These are phyloP conservation scores for Helostoma temminkii DNA, from an alignment of 2,797 vertebrate genomes.

Conservation along the genomic window DNA sequence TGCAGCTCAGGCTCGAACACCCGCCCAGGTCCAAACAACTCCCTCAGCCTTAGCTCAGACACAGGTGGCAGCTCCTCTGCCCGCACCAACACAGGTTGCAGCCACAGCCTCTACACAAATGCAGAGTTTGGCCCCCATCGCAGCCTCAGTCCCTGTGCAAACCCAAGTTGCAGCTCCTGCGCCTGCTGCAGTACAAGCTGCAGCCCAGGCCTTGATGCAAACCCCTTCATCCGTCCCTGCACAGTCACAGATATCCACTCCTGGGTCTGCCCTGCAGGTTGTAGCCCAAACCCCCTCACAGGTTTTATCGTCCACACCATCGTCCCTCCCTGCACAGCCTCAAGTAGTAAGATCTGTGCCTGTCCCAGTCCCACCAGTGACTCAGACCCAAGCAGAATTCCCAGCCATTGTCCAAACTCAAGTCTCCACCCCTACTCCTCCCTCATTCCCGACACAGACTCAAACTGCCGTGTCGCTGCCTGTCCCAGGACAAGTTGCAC, in stretches of 20 bases:
- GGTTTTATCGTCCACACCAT: conserved; percentile 32
- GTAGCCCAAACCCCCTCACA: conserved; percentile 34
- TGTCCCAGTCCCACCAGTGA: neutral
- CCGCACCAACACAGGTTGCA: conserved; percentile 23
- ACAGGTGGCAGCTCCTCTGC: conserved; percentile 64
- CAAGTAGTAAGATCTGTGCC: conserved; percentile 32
- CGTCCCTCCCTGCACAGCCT: conserved; percentile 24
- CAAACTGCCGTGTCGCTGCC: conserved; percentile 18
- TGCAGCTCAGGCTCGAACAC: conserved; percentile 33
- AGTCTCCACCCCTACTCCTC: conserved; percentile 3
- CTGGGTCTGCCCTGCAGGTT: conserved; percentile 25
- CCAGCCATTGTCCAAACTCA: conserved; percentile 38
- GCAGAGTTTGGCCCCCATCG: conserved; percentile 32
- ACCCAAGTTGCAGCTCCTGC: conserved; percentile 16
- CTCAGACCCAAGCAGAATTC: conserved; percentile 26
- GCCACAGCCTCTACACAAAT: conserved; percentile 44
- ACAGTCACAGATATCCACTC: conserved; percentile 38
- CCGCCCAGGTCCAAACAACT: conserved; percentile 70
- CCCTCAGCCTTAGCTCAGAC: conserved; percentile 67
- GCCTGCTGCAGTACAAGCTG: conserved; percentile 18
- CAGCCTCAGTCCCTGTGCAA: conserved; percentile 36
- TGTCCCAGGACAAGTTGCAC: conserved; percentile 22
- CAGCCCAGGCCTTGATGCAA: conserved; percentile 27
- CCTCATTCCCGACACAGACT: conserved; percentile 30
- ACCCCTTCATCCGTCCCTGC: conserved; percentile 25